Percentiles rank a stretch among this genome's conserved stretches.
Conservation (phyloP, 1,140 invertebrate genomes). For the Camponotus floridanus region DNA sequence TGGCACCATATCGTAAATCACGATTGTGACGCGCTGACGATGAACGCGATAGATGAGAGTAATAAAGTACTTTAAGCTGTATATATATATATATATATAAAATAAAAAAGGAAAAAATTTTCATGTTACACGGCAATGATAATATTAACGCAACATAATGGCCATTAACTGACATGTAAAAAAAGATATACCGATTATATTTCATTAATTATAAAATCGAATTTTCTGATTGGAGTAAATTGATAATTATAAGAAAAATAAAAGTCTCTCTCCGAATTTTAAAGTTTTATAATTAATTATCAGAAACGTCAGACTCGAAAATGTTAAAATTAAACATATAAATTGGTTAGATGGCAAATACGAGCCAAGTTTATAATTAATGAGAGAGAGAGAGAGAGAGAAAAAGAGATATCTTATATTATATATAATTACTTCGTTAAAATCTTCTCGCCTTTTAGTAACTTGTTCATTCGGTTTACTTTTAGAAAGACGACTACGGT, state of each 20-base stretch:
- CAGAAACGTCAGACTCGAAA: too few relatives aligned
- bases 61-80: constrained; percentile 25
- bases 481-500: constrained; percentile 90
- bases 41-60: constrained; percentile 21
- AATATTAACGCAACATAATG: not conserved
- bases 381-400: too few relatives aligned
- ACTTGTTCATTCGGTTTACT: constrained; percentile 60
- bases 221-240: not conserved
- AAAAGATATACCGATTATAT: not conserved
- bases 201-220: not conserved
- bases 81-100: too few relatives aligned
- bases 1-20: constrained; percentile 54
- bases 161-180: not conserved
- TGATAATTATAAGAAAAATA: not conserved
- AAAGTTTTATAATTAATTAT: not conserved
- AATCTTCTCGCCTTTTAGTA: constrained; percentile 40
- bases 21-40: constrained; percentile 26
- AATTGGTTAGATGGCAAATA: too few relatives aligned
- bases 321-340: too few relatives aligned
- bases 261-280: not conserved
- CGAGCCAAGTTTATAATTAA: too few relatives aligned
- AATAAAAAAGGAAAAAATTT: constrained; percentile 8
- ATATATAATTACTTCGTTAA: not conserved
- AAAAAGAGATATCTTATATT: too few relatives aligned
- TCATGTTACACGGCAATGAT: not conserved